Base-by-base conservation (phyloP, 1,140 invertebrate species). In the Drosophila ogumai region DNA sequence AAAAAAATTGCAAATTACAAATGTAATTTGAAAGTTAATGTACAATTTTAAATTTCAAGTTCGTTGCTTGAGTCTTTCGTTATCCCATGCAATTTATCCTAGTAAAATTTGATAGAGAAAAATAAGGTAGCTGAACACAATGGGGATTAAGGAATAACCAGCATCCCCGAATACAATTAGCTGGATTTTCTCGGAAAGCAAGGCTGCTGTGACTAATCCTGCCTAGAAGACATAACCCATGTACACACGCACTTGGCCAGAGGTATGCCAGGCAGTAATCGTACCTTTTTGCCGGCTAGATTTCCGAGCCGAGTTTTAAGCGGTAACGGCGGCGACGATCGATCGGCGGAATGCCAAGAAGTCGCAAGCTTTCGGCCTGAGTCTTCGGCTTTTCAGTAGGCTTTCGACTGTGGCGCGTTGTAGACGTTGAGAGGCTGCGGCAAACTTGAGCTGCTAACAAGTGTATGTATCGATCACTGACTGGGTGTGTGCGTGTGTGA, bases 341-440 rank as follows among this genome's bases (percentile, higher is more conserved):
- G 46, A 61, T 47, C 22, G 41, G 22, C 36, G 19, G 17, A 47
- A 38, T 38, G 28, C 19, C 12, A 41, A 58, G 67, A 49, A 34
- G 57, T 50, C 52, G 44, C 36, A 47, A 87, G 85, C 84, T 90
- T 81, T 55, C 38, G 38, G 19, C 36, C 10, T 7, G 25, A 9
- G 54, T 40, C 19, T 40, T 58, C 61, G 19, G 31, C 32, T 12
- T 79, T 56, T 77, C 49, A 88, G 85, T 88, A 46, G 72, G 74
- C 76, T 47, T 90, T 85, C 56, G 65, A 81, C 85, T 85, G 81
- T 81, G 74, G 69, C 80, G 84, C 85, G 84, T 55, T 77, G 56
- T 69, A 60, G 81, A 90, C 85, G 85, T 79, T 72, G 34, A 90
- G 57, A 78, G 36, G 60, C 72, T 79, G 64, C 63, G 60, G 54